Evolutionary conservation across 2,797 vertebrate species (phyloP).

Genomic region (Emys orbicularis): DNA sequence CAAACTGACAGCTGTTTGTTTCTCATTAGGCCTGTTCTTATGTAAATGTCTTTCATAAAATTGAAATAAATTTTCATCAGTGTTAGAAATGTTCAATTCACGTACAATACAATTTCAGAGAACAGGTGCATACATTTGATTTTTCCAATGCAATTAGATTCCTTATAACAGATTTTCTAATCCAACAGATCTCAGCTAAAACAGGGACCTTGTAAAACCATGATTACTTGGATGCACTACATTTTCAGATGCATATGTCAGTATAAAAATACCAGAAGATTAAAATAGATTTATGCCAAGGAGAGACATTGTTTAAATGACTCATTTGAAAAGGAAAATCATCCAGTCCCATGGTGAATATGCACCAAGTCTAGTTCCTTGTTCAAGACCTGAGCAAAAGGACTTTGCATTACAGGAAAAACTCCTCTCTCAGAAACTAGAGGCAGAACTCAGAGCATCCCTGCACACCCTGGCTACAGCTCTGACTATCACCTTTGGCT

Average conservation of each 20-base stretch:
- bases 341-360: fast-evolving
- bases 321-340: not conserved
- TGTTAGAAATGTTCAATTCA: conserved; percentile 75
- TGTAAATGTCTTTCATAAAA: conserved; percentile 84
- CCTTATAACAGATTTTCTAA: conserved; percentile 38
- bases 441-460: not conserved
- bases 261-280: conserved; percentile 22
- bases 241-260: conserved; percentile 35
- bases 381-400: not conserved
- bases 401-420: not conserved
- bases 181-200: conserved; percentile 28
- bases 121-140: conserved; percentile 72
- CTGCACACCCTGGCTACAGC: not conserved
- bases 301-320: not conserved
- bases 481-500: not conserved
- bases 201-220: not conserved
- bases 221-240: conserved; percentile 21
- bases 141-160: conserved; percentile 42
- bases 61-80: conserved; percentile 83
- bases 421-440: not conserved
- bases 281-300: not conserved
- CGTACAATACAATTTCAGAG: conserved; percentile 67
- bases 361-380: not conserved
- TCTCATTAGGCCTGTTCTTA: conserved; percentile 83
- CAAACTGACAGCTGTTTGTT: conserved; percentile 82